Evolutionary conservation across 92 coral and sea anemone species (phyloP), one percentile per base, ranked within the genome.

Genomic region (Blastomussa wellsi): DNA sequence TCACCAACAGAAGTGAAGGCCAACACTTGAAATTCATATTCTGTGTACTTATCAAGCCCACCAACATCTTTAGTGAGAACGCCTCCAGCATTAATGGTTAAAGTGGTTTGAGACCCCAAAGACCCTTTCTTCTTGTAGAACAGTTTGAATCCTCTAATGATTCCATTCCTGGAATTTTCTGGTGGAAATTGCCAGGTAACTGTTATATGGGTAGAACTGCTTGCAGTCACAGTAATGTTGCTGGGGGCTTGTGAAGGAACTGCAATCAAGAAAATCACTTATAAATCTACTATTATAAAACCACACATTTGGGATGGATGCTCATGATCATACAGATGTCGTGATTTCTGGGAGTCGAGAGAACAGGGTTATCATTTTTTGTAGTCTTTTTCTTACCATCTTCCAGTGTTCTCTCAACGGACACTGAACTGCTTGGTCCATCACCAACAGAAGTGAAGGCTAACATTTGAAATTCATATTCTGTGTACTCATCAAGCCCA

Each of bases 31-130:
- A 85, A 77, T 62, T 74, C 79, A 81, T 85, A 85, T 70, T 77
- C 83, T 36, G 88, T 85, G 76, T 65, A 85, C 76, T 85, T 85
- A 24, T 67, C 81, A 20, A 84, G 81, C 5, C 81, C 72, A 77
- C 69, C 31, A 2, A 77, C 47, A 65, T 32, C 49, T 31, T 48
- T 74, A 29, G 82, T 7, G 69, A 75, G 51, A 35, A n/a, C 7
- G 38, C 42, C 24, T 62, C 0, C 32, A 29, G 16, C 41, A 26
- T 57, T 49, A 15, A 53, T n/a, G 4, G 2, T 53, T 78, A 19
- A 28, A 72, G n/a, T 24, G 26, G 79, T 77, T 29, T 16, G 14
- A 22, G 48, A 68, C 60, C 66, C 81, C 22, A 9, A 38, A 22
- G 55, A 39, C 7, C 49, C 39, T 2, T 44, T 55, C 53, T 84